Evolutionary conservation across 2,113 vertebrate species (phyloP).

Genomic region (Apodemus speciosus): DNA sequence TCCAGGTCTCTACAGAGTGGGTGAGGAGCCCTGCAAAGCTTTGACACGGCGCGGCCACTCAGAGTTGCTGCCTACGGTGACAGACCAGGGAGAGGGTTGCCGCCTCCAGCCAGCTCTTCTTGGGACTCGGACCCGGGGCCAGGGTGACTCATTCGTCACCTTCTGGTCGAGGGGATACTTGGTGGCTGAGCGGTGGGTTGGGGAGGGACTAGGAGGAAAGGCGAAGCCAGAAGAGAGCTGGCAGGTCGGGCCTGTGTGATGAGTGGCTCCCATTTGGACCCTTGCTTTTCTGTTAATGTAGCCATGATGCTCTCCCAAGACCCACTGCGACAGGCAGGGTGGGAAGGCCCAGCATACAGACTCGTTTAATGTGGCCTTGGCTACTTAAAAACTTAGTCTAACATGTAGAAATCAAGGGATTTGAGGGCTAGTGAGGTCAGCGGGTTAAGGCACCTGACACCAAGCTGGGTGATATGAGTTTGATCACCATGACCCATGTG

Average conservation of each 20-base stretch:
- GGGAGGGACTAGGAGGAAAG: not conserved
- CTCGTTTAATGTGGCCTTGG: not conserved
- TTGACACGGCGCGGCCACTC: accelerated
- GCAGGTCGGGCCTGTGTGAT: not conserved
- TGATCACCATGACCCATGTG: not conserved
- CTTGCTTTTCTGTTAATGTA: not conserved
- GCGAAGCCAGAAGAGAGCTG: accelerated
- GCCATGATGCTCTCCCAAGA: not conserved
- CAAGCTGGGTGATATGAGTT: not conserved
- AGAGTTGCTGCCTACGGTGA: not conserved
- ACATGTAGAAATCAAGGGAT: not conserved
- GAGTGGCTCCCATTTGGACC: not conserved
- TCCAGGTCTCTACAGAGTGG: not conserved
- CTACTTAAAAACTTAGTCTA: not conserved
- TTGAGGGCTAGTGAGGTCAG: not conserved
- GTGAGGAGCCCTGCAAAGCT: not conserved
- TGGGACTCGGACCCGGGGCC: not conserved
- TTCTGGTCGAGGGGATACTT: not conserved
- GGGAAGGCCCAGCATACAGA: accelerated
- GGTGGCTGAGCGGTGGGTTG: not conserved
- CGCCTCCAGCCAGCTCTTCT: not conserved
- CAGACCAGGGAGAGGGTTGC: no score
- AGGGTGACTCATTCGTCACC: no score
- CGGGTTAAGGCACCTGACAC: not conserved
- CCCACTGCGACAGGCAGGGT: not conserved